Base-by-base conservation (phyloP, 2,113 vertebrate species). In the Odocoileus virginianus region DNA sequence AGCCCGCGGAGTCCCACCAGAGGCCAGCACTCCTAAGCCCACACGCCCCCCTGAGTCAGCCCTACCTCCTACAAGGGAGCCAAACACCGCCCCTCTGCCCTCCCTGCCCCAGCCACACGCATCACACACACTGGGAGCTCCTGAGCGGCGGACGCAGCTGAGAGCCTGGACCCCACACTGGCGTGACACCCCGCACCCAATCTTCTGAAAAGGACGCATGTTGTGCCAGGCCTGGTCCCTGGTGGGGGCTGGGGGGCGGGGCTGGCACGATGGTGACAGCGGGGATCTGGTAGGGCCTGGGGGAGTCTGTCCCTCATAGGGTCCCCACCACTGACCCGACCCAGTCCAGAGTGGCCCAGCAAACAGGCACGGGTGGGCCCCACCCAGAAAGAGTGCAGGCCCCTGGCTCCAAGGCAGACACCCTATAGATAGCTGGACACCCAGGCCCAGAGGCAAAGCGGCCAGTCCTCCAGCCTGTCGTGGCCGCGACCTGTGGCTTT, bases 31-130 rank as follows among this genome's bases (percentile, higher is more conserved):
- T 89, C 11, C 43, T 25, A 19, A 40, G 12, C 9, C 47, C 43
- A 25, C 3, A 0, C 13, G 15, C 0, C 4, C 10, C 23, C 5
- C 8, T 4, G 33, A 64, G 21, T 33, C 1, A 23, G 27, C 52
- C 54, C 16, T 33, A 9, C 76, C 23, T 15, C 3, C 11, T 1
- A 14, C 36, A 57, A 7, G 17, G 23, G 43, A 54, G 14, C 74
- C 2, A 6, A 40, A 9, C 0, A 11, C 36, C 91, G 27, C 1
- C 21, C 81, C 47, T 74, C 3, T 0, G 27, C 30, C 50, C 13
- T 40, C 19, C 19, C 5, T 4, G 0, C 30, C 54, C 0, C 40
- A 10, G 60, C 71, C 50, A 6, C 4, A 58, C 3, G 15, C 52
- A 13, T 2, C 3, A 5, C 60, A 1, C 6, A 1, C 33, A 2